Percentiles rank a stretch among this genome's conserved stretches.
phyloP scores from a whole-genome alignment of 2,797 vertebrate genomes.

The Lutjanus campechanus region DNA sequence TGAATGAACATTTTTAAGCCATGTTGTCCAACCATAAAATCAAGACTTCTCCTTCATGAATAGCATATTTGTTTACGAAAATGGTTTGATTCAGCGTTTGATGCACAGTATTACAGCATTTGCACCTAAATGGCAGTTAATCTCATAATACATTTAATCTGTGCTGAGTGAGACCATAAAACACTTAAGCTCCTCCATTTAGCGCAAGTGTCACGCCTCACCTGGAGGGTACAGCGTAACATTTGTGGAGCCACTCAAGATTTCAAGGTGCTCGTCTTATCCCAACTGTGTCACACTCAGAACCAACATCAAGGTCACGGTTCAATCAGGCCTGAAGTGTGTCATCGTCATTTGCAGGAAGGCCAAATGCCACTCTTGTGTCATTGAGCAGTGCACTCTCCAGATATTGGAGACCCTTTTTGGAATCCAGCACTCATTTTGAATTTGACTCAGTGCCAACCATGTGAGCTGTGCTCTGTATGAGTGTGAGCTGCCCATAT shows the following conservation, averaged over 20 bases:
- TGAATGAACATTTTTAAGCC: no score
- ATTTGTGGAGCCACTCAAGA: not conserved
- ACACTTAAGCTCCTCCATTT: not conserved
- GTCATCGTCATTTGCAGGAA: conserved; percentile 5
- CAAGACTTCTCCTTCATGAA: not conserved
- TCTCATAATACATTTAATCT: conserved; percentile 3
- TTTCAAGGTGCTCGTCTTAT: not conserved
- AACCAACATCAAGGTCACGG: not conserved
- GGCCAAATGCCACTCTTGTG: not conserved
- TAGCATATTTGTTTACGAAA: not conserved
- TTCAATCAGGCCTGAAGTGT: conserved; percentile 4
- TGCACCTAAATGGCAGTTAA: not conserved
- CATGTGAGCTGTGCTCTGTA: conserved; percentile 33
- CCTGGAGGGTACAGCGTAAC: not conserved
- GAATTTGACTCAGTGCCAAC: conserved; percentile 37
- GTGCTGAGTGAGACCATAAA: not conserved
- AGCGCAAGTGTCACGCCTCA: not conserved
- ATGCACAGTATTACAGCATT: not conserved
- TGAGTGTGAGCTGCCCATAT: conserved; percentile 23
- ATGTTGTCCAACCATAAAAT: not conserved
- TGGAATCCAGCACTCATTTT: conserved; percentile 27
- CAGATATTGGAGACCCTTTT: conserved; percentile 16
- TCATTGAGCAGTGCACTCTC: not conserved
- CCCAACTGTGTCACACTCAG: not conserved
- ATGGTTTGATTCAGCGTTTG: not conserved